These are phyloP conservation scores for Geophilus truncorum DNA, from an alignment of 2,888 invertebrate genomes.

Conservation along the genomic window DNA sequence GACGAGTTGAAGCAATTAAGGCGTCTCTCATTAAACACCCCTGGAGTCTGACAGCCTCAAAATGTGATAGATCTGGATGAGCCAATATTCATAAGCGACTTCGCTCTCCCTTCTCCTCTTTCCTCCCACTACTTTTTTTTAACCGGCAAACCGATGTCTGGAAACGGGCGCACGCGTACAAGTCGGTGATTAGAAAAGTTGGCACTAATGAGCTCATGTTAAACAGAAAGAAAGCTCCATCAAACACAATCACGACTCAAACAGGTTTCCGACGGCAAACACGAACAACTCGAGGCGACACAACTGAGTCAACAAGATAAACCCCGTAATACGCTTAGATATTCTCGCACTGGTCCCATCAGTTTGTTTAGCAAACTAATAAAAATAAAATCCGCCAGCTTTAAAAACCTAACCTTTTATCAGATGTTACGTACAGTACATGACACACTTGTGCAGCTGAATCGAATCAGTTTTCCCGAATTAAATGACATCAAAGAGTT, in stretches of 20 bases:
- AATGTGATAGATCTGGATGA: slow-evolving; percentile 20
- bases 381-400: not conserved
- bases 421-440: too few species aligned
- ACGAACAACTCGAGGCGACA: slow-evolving; percentile 20
- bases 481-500: not conserved
- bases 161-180: not conserved
- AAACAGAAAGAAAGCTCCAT: slow-evolving; percentile 21
- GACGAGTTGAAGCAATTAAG: slow-evolving; percentile 22
- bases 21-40: slow-evolving; percentile 25
- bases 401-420: not conserved
- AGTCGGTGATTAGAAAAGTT: slow-evolving; percentile 14
- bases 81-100: slow-evolving; percentile 23
- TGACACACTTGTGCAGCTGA: not conserved
- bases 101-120: slow-evolving; percentile 8
- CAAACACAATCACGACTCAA: slow-evolving; percentile 13
- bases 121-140: slow-evolving; percentile 1
- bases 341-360: not conserved
- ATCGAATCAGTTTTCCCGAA: not conserved
- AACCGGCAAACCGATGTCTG: not conserved
- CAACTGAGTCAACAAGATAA: slow-evolving; percentile 26
- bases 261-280: slow-evolving; percentile 8
- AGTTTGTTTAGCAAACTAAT: not conserved
- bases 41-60: slow-evolving; percentile 4
- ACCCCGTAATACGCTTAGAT: not conserved
- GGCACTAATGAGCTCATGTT: slow-evolving; percentile 27